Conservation (phyloP, 1,140 invertebrate genomes). For the Aphidius gifuensis region DNA sequence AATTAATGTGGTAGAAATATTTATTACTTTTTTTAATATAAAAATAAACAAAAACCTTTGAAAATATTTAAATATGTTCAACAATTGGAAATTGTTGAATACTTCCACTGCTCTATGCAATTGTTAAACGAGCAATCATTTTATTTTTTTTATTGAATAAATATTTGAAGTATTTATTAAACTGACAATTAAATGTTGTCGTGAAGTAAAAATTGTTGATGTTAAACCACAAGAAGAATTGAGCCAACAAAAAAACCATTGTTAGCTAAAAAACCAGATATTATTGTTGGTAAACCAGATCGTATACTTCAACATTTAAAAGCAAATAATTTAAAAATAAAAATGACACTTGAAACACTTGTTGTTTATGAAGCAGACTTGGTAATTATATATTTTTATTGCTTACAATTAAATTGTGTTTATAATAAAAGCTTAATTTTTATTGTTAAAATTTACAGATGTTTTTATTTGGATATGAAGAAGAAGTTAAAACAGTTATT, state of each 20-base stretch:
- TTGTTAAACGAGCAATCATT: conserved; percentile 73
- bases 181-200: conserved; percentile 78
- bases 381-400: conserved; percentile 11
- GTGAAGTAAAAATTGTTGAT: conserved; percentile 81
- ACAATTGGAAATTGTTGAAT: conserved; percentile 71
- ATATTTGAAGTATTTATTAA: conserved; percentile 71
- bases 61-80: conserved; percentile 13
- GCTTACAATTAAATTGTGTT: no score
- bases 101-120: conserved; percentile 75
- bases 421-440: background rate
- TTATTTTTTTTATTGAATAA: no score
- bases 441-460: conserved; percentile 33
- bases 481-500: conserved; percentile 85
- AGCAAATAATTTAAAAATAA: conserved; percentile 74
- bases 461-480: conserved; percentile 96
- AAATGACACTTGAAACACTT: conserved; percentile 76
- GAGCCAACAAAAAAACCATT: conserved; percentile 71
- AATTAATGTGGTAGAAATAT: no score
- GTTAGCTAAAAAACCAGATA: conserved; percentile 82
- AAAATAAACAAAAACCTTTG: conserved; percentile 3
- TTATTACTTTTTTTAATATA: no score
- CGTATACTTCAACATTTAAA: conserved; percentile 81
- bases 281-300: conserved; percentile 88
- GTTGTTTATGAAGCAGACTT: conserved; percentile 98
- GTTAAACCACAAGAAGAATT: conserved; percentile 73